Percentiles rank a stretch among this genome's conserved stretches.
phyloP scores from a whole-genome alignment of 2,113 vertebrate genomes.

The Dasyprocta punctata region DNA sequence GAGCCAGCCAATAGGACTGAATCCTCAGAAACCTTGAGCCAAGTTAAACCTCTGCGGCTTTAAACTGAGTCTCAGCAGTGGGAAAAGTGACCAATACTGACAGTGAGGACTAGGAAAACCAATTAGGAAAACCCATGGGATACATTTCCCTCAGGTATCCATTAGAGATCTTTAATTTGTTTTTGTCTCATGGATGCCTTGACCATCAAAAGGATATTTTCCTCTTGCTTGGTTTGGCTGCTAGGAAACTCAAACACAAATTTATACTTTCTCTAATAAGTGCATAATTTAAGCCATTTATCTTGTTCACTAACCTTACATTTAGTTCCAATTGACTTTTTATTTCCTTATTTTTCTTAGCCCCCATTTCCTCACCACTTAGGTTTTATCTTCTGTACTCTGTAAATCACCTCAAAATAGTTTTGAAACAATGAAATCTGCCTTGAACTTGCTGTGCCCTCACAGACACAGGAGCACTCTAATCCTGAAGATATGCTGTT shows the following conservation, averaged over 20 bases:
- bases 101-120: not conserved
- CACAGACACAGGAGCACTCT: not conserved
- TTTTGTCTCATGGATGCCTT: not conserved
- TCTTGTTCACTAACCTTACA: not conserved
- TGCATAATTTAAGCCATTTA: not conserved
- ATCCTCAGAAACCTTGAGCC: not conserved
- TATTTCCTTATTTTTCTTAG: not conserved
- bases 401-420: not conserved
- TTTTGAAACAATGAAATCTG: not conserved
- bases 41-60: not conserved
- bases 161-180: not conserved
- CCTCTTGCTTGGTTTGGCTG: not conserved
- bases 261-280: not conserved
- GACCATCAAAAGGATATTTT: not conserved
- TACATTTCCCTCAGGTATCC: not conserved
- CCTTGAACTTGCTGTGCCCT: not conserved
- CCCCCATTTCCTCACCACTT: not conserved
- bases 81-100: not conserved
- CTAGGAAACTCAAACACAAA: not conserved
- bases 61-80: not conserved
- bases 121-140: not conserved
- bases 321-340: not conserved
- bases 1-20: not conserved
- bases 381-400: not conserved
- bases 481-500: not conserved